Evolutionary conservation across 2,888 invertebrate species (phyloP), one percentile per base, ranked within the genome.

Genomic region (Diadegma fenestrale): DNA sequence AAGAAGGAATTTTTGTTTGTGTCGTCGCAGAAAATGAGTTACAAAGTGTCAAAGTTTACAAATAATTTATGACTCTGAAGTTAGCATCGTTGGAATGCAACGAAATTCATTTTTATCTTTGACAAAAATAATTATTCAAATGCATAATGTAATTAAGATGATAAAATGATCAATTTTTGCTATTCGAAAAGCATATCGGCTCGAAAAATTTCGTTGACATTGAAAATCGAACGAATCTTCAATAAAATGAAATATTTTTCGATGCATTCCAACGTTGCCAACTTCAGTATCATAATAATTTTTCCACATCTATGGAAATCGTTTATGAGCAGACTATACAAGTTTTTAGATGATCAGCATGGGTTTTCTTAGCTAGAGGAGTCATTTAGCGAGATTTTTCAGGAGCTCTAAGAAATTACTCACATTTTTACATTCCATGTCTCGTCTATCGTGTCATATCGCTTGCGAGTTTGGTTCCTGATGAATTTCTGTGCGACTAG

Each of bases 401-500:
- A 14, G 48, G 45, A 37, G 45, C 17, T 69, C 51, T 37, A 26
- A 63, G n/a, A 22, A 64, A 75, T 80, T 69, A 26, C 69, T 33
- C 30, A 73, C 72, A 69, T 80, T 84, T 66, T 80, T 72, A 80
- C 77, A 58, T 17, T 37, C 30, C 12, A 30, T 54, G 14, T 54
- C 51, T 43, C 41, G n/a, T 66, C 22, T 66, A 22, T 41, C 43
- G 33, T 17, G 30, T 2, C 43, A 19, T 17, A 19, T 2, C 26
- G 63, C 43, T 63, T 41, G 37, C 22, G 26, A 43, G 33, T 72
- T 54, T 77, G 37, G 68, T 72, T 48, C 77, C 82, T 82, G 51
- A 80, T 72, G 80, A 68, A 86, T 82, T 86, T 80, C 82, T 69
- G 45, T 80, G 69, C 78, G 69, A 77, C 72, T n/a, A 37, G 51